Evolutionary conservation across 2,888 invertebrate genomes (phyloP).

Genomic region (Saturnia japonica): DNA sequence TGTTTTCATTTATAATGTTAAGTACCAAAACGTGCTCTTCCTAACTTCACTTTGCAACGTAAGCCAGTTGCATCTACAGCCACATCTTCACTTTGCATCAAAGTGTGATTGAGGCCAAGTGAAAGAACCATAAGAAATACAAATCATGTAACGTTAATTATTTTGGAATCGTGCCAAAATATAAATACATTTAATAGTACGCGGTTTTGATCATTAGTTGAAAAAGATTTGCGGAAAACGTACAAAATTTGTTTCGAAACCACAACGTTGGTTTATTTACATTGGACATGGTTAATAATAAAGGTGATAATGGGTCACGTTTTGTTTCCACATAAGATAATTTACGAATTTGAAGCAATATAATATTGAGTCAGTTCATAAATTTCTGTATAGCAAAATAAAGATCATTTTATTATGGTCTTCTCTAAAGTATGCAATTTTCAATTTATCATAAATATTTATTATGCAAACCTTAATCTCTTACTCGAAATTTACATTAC

Average conservation of each 20-base stretch:
- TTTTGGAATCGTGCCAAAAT: slow-evolving; percentile 33
- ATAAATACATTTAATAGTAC: slow-evolving; percentile 14
- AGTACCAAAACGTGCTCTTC: background rate
- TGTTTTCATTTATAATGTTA: background rate
- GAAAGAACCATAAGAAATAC: slow-evolving; percentile 26
- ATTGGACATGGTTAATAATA: background rate
- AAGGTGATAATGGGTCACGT: background rate
- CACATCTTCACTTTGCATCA: background rate
- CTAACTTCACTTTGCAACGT: background rate
- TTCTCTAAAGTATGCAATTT: too few relatives aligned
- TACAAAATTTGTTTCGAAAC: slow-evolving; percentile 28
- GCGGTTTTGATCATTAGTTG: background rate
- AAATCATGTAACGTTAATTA: slow-evolving; percentile 30
- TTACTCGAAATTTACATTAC: too few relatives aligned
- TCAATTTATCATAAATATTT: background rate
- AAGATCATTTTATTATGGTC: background rate
- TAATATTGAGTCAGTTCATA: background rate
- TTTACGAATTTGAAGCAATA: background rate
- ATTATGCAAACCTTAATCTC: background rate
- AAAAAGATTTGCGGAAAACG: slow-evolving; percentile 25
- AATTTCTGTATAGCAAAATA: background rate
- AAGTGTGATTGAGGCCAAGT: background rate
- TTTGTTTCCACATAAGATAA: background rate
- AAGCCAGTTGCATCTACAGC: too few relatives aligned
- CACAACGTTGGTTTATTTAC: background rate